Base-by-base conservation (phyloP, 2,888 invertebrate species). In the Elmis aenea region DNA sequence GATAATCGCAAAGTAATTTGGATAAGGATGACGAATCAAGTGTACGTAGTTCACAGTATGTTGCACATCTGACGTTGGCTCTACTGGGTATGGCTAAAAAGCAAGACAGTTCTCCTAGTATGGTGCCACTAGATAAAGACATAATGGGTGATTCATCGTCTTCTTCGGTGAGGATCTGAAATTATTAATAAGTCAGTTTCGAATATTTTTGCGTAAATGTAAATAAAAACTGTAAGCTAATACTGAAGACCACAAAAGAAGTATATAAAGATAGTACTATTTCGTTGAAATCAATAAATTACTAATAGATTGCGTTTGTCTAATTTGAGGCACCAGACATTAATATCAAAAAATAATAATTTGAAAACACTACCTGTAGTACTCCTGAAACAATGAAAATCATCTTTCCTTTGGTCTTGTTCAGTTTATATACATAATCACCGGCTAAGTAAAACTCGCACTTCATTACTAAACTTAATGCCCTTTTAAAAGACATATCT, bases 131-230 rank as follows among this genome's bases (percentile, higher is more conserved):
- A n/a, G 67, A 64, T 48, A 74, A 72, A 3, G 74, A 74, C 48
- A 74, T 70, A 65, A 74, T 70, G 5, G 74, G 73, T 33, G 72
- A 74, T 54, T 72, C 71, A 42, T 74, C 72, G 38, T 74, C 73
- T 66, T 74, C 73, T 48, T 73, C 71, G 0, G 73, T 72, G 30
- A 72, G 54, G 9, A 41, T 23, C 36, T 41, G n/a, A 18, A 35
- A 26, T 5, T n/a, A n/a, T n/a, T n/a, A n/a, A n/a, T n/a, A n/a
- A n/a, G n/a, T n/a, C n/a, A n/a, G n/a, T n/a, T n/a, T n/a, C n/a
- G n/a, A n/a, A n/a, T n/a, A n/a, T n/a, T n/a, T n/a, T n/a, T n/a
- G n/a, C n/a, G n/a, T n/a, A n/a, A n/a, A n/a, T n/a, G n/a, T n/a
- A n/a, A n/a, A n/a, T n/a, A n/a, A n/a, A n/a, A n/a, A n/a, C n/a